These are phyloP conservation scores for Mnemiopsis leidyi DNA, from an alignment of 37 sponge, comb jelly and placozoan species.

Conservation along the genomic window DNA sequence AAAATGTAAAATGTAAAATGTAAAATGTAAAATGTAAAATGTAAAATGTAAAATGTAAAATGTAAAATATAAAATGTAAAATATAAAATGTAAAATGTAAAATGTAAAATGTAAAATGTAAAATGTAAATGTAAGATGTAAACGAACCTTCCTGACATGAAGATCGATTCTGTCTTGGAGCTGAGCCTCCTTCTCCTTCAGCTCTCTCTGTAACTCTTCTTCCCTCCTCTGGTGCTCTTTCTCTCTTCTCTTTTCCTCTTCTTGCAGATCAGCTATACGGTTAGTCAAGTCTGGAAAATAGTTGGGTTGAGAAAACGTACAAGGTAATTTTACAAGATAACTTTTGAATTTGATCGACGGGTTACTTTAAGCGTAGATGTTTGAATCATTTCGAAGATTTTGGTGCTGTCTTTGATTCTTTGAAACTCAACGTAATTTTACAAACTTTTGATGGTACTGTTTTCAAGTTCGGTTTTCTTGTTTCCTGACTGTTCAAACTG, in stretches of 20 bases:
- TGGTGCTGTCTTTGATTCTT: no score
- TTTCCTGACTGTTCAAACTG: constrained; percentile 1
- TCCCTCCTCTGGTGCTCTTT: not conserved
- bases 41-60: no score
- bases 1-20: no score
- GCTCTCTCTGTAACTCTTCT: not conserved
- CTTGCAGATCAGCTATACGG: not conserved
- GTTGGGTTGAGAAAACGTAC: no score
- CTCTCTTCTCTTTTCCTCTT: not conserved
- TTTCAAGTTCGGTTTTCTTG: constrained; percentile 4
- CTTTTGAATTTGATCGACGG: no score
- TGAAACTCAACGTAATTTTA: no score
- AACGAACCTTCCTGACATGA: constrained; percentile 55
- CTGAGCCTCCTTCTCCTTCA: constrained; percentile 25
- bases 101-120: not conserved
- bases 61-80: no score
- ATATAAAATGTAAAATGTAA: no score
- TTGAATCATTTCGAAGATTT: no score
- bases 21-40: no score
- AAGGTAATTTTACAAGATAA: no score
- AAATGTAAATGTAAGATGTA: not conserved
- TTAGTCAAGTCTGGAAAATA: constrained; percentile 43
- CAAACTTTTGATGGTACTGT: not conserved
- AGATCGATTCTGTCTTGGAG: constrained; percentile 23
- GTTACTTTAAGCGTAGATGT: no score